Percentiles rank a stretch among this genome's conserved stretches.
Evolutionary conservation across 2,113 vertebrate genomes (phyloP).

Genomic region (Mustelus asterias): DNA sequence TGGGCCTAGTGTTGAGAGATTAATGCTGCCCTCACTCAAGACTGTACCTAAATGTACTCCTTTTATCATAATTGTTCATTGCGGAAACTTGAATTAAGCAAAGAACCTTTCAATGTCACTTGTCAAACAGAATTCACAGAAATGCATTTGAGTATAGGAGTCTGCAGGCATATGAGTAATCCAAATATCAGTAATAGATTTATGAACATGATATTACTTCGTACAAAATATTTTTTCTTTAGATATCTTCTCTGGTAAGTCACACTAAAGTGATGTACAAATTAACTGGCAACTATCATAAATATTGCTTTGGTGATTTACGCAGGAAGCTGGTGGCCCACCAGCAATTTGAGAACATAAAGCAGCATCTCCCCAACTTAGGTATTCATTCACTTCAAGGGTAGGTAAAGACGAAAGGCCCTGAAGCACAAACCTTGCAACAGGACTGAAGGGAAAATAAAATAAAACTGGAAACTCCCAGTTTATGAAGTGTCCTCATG

Average conservation of each 20-base stretch:
- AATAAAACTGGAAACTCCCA: background rate
- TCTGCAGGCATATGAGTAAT: background rate
- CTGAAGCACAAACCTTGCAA: background rate
- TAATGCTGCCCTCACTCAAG: background rate
- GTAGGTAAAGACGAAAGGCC: background rate
- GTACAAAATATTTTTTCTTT: background rate
- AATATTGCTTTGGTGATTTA: background rate
- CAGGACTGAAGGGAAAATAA: background rate
- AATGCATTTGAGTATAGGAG: background rate
- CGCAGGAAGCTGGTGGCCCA: background rate
- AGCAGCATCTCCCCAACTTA: background rate
- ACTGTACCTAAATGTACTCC: background rate
- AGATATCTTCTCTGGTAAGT: background rate
- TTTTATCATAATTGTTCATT: background rate
- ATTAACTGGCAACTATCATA: background rate
- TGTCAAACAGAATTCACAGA: background rate
- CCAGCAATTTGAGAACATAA: background rate
- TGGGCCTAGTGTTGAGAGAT: background rate
- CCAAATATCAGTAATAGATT: background rate
- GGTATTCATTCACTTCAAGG: background rate
- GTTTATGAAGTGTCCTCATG: background rate
- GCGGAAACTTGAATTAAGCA: background rate
- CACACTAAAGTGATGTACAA: background rate
- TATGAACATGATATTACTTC: background rate
- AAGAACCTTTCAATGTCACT: background rate